phyloP scores from a whole-genome alignment of 1,140 invertebrate genomes.

The Lepidostoma basale region DNA sequence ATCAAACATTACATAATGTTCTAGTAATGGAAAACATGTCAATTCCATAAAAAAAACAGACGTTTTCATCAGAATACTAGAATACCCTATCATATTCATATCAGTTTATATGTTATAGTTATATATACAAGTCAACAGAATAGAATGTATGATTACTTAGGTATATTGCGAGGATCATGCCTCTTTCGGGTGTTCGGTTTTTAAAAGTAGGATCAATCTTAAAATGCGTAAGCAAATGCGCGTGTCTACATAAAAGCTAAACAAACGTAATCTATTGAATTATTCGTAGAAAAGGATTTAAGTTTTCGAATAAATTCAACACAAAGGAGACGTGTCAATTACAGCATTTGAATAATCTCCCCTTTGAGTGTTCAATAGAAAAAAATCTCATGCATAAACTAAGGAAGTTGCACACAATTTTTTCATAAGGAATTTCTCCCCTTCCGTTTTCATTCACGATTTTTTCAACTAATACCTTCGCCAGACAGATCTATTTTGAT shows the following conservation, averaged over 20 bases:
- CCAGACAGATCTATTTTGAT: constrained; percentile 21
- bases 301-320: constrained; percentile 5
- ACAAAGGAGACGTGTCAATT: constrained; percentile 41
- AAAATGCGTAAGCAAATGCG: constrained; percentile 14
- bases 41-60: no score
- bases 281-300: constrained; percentile 27
- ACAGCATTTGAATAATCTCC: constrained; percentile 44
- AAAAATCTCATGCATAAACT: constrained; percentile 23
- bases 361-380: constrained; percentile 20
- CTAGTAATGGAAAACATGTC: no score
- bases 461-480: constrained; percentile 15
- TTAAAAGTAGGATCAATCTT: no score
- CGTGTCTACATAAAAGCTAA: constrained; percentile 16
- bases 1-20: no score
- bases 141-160: no score
- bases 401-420: neutral
- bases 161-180: no score
- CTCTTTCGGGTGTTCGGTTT: no score
- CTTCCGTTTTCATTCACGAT: constrained; percentile 6
- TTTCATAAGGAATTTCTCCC: constrained; percentile 2
- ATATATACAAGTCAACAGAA: no score
- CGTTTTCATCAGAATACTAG: no score
- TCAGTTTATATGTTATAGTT: no score
- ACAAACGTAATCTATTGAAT: constrained; percentile 18
- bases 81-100: no score